Conservation (phyloP, 2,888 invertebrate species). For the Parnassius mnemosyne region DNA sequence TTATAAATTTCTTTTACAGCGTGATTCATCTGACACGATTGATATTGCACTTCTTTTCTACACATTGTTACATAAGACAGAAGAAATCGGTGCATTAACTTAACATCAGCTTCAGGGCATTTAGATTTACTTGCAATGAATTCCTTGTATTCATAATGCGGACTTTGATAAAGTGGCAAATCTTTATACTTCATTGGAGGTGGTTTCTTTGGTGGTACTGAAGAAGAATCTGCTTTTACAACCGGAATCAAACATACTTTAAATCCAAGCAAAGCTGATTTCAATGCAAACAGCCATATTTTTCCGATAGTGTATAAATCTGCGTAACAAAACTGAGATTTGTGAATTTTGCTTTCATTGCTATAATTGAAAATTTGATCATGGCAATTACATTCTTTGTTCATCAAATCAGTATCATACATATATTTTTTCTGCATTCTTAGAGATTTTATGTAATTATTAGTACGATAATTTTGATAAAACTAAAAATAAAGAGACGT, state of each 20-base stretch:
- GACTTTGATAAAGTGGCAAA: conserved; percentile 52
- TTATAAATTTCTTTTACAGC: conserved; percentile 28
- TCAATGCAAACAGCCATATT: conserved; percentile 49
- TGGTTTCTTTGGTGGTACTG: conserved; percentile 45
- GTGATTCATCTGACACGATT: conserved; percentile 29
- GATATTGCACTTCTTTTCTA: conserved; percentile 31
- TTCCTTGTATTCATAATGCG: conserved; percentile 56
- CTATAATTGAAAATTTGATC: neutral
- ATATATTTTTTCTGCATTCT: neutral
- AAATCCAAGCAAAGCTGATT: conserved; percentile 41
- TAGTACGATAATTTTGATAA: conserved; percentile 13
- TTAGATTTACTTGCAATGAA: conserved; percentile 38
- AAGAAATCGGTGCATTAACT: conserved; percentile 45
- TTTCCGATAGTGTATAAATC: conserved; percentile 50
- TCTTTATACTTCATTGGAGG: conserved; percentile 60
- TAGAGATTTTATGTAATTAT: neutral
- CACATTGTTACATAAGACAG: conserved; percentile 44
- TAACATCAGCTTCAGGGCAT: conserved; percentile 45
- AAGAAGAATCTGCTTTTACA: conserved; percentile 43
- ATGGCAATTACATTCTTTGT: neutral
- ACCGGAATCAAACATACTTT: conserved; percentile 46
- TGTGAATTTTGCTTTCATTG: conserved; percentile 6
- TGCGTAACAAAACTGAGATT: conserved; percentile 30
- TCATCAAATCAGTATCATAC: neutral
- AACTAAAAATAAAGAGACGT: neutral